Conservation (phyloP, 2,797 vertebrate genomes). For the Sternarchorhynchus goeldii region DNA sequence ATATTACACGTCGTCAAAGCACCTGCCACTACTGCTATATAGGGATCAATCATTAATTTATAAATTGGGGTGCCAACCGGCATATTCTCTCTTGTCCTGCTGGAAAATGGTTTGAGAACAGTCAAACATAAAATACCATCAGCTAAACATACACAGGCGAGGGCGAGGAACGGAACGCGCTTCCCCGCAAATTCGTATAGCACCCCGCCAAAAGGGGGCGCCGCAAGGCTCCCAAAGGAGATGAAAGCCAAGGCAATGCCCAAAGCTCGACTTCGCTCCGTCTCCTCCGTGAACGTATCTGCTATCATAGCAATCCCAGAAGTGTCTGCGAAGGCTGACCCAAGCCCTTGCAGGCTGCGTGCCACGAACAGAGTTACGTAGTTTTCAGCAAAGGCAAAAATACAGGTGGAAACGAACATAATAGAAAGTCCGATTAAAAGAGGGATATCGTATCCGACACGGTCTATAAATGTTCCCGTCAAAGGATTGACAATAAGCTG, state of each 20-base stretch:
- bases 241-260: conserved; percentile 96
- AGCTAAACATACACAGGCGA: conserved; percentile 83
- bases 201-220: conserved; percentile 93
- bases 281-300: conserved; percentile 87
- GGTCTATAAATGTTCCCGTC: conserved; percentile 94
- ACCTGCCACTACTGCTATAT: conserved; percentile 93
- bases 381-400: conserved; percentile 91
- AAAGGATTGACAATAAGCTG: conserved; percentile 94
- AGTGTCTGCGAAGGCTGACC: conserved; percentile 95
- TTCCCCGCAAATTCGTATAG: conserved; percentile 89
- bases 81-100: conserved; percentile 86
- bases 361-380: conserved; percentile 90
- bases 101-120: conserved; percentile 85
- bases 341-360: conserved; percentile 93
- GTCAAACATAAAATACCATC: conserved; percentile 84
- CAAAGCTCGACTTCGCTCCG: conserved; percentile 88
- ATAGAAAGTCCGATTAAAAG: conserved; percentile 91
- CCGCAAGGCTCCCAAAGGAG: conserved; percentile 93
- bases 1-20: conserved; percentile 95
- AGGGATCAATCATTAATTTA: conserved; percentile 94
- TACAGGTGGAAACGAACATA: conserved; percentile 91
- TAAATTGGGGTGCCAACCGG: conserved; percentile 93
- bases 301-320: conserved; percentile 95
- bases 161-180: conserved; percentile 88
- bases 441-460: conserved; percentile 92